phyloP scores from a whole-genome alignment of 2,888 invertebrate species.

The Ochropacha duplaris region DNA sequence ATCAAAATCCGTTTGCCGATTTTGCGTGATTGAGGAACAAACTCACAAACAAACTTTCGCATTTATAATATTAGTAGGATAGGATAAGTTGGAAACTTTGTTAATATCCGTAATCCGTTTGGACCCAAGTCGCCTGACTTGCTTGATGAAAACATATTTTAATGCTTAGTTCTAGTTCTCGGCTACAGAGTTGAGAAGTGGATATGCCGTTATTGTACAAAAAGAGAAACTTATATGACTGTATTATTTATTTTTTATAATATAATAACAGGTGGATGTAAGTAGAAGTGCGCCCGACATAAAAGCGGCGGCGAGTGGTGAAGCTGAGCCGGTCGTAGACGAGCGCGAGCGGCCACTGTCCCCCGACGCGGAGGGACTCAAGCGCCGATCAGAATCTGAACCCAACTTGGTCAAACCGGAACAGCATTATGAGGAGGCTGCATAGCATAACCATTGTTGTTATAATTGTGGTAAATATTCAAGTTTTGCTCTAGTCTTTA shows the following conservation, averaged over 20 bases:
- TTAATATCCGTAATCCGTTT: too few relatives aligned
- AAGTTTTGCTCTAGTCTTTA: constrained; percentile 16
- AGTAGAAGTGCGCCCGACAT: constrained; percentile 86
- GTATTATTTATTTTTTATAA: background rate
- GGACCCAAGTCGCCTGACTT: too few relatives aligned
- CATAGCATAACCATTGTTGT: constrained; percentile 42
- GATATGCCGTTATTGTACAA: background rate
- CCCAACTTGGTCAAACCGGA: constrained; percentile 83
- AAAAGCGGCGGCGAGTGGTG: constrained; percentile 55
- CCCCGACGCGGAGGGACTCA: constrained; percentile 71
- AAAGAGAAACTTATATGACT: too few relatives aligned
- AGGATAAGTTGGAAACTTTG: too few relatives aligned
- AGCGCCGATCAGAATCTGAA: constrained; percentile 85
- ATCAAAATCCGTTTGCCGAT: too few relatives aligned
- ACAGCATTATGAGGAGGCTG: constrained; percentile 55
- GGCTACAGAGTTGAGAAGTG: too few relatives aligned
- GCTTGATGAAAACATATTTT: too few relatives aligned
- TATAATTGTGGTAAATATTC: constrained; percentile 11
- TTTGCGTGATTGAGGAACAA: too few relatives aligned
- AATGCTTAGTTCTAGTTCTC: too few relatives aligned
- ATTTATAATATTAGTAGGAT: too few relatives aligned
- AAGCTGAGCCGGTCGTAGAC: constrained; percentile 35
- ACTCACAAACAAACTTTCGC: too few relatives aligned
- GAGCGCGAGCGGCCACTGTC: constrained; percentile 57
- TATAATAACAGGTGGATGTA: constrained; percentile 64